Evolutionary conservation across 1,140 invertebrate genomes (phyloP).

Genomic region (Drosophila prosaltans): DNA sequence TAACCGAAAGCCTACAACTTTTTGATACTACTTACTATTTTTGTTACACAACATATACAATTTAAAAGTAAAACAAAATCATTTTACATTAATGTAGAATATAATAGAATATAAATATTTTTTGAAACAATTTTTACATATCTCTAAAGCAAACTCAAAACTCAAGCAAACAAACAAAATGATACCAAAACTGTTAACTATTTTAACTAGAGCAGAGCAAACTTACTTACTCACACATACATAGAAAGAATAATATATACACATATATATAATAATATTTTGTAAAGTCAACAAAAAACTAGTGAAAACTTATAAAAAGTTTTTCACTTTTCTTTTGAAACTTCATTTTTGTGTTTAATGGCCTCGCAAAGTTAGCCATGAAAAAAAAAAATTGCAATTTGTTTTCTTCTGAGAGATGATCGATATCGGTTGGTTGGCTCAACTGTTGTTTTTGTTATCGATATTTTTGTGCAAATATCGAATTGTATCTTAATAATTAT

Average conservation of each 20-base stretch:
- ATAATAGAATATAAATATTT: conserved; percentile 59
- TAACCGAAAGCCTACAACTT: conserved; percentile 50
- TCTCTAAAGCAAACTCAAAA: conserved; percentile 29
- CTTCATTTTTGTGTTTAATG: conserved; percentile 39
- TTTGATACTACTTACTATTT: conserved; percentile 77
- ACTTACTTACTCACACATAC: conserved; percentile 19
- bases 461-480: conserved; percentile 53
- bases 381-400: conserved; percentile 37
- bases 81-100: conserved; percentile 72
- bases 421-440: conserved; percentile 31
- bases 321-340: background rate
- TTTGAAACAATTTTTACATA: conserved; percentile 70
- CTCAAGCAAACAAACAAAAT: background rate
- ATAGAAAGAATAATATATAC: conserved; percentile 38
- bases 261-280: conserved; percentile 50
- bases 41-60: conserved; percentile 71
- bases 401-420: conserved; percentile 53
- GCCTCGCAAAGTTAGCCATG: conserved; percentile 65
- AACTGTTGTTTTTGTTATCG: conserved; percentile 72
- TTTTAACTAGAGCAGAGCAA: conserved; percentile 39
- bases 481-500: conserved; percentile 56
- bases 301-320: conserved; percentile 9
- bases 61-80: conserved; percentile 13
- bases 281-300: conserved; percentile 40
- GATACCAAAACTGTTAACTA: conserved; percentile 44